Base-by-base conservation (phyloP, 2,888 invertebrate species). In the Junonia oenone region DNA sequence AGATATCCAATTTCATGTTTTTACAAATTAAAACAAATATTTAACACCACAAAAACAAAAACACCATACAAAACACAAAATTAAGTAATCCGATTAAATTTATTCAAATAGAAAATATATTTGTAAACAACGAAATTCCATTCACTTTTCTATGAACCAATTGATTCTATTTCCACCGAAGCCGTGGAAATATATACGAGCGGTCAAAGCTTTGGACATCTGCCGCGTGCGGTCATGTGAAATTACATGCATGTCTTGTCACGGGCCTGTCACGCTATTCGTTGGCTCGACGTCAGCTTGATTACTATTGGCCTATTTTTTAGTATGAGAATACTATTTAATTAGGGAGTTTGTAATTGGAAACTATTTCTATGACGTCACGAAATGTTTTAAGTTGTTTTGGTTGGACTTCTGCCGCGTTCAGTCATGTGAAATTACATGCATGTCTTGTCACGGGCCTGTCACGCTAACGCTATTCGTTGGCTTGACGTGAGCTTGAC, bases 211-310 rank as follows among this genome's bases (percentile, higher is more conserved):
- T 53, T 26, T 46, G 19, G 33, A 53, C 29, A 19, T 27, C 29
- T 38, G 29, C 37, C 46, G 38, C 37, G 45, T 38, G 46, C 35
- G 29, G 14, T 8, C 45, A 45, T 35, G 47, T 19, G 17, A 33
- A 47, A 47, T 47, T 47, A 47, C 47, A 47, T 19, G 19, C 47
- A 33, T 33, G 29, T 47, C n/a, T 53, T 14, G 38, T 38, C 38
- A 38, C 15, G 17, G 38, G 17, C 19, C 17, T 5, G 27, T 37
- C 11, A 15, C 27, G 8, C 43, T n/a, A 45, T 51, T 22, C 13
- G 33, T 8, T 1, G 38, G n/a, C 15, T 31, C 26, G 17, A 2
- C 6, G 33, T 17, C 9, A 38, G 8, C 15, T 6, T 17, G 14
- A 15, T 8, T 14, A 9, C 3, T 9, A 4, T 9, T 38, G 14